Conservation (phyloP, 92 coral and sea anemone genomes). For the Phenganax marumi region DNA sequence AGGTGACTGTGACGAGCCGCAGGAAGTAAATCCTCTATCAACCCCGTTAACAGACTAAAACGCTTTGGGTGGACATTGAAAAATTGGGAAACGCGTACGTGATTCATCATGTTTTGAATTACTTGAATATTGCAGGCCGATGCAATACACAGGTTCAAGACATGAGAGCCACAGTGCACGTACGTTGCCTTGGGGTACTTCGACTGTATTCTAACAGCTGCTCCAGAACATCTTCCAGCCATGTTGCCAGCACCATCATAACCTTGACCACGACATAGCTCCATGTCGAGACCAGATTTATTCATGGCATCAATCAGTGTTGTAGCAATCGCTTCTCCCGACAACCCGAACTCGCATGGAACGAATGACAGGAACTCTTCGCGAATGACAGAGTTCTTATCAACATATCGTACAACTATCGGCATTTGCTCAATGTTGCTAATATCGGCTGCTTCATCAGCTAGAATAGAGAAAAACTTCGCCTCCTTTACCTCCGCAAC, state of each 20-base stretch:
- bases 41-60: not conserved
- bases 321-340: slow-evolving; percentile 14
- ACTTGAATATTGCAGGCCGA: not conserved
- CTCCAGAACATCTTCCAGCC: slow-evolving; percentile 19
- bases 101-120: no score
- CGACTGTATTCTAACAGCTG: slow-evolving; percentile 4
- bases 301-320: not conserved
- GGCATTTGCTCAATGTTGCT: not conserved
- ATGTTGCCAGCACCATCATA: slow-evolving; percentile 20
- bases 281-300: not conserved
- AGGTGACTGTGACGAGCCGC: not conserved
- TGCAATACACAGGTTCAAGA: slow-evolving; percentile 16
- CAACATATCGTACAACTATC: not conserved
- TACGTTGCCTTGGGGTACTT: not conserved
- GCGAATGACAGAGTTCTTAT: not conserved
- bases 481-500: not conserved
- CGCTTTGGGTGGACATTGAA: not conserved
- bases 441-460: slow-evolving; percentile 9
- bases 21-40: not conserved
- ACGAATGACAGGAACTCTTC: not conserved
- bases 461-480: not conserved
- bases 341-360: not conserved
- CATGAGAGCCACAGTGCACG: not conserved
- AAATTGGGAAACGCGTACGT: no score
- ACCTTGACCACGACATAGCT: not conserved